phyloP scores from a whole-genome alignment of 2,113 vertebrate species.

The Mustelus asterias region DNA sequence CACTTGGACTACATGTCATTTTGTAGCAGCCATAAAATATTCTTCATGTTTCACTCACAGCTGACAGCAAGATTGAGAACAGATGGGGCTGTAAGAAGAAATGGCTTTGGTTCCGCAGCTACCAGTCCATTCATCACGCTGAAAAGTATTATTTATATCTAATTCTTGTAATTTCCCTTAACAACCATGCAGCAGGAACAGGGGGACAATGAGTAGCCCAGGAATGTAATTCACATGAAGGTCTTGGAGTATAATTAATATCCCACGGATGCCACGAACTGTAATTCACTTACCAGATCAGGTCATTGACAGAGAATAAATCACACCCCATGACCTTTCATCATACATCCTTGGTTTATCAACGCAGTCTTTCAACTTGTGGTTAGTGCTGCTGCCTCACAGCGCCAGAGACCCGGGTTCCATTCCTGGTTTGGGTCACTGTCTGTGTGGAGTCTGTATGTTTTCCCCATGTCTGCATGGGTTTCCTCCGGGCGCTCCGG shows the following conservation, averaged over 20 bases:
- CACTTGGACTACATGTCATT: neutral
- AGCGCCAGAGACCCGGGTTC: too few species aligned
- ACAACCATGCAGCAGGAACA: neutral
- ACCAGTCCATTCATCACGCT: neutral
- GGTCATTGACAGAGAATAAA: neutral
- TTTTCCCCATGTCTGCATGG: too few species aligned
- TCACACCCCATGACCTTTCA: neutral
- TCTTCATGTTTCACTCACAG: neutral
- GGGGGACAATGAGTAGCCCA: neutral
- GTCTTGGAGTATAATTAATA: neutral
- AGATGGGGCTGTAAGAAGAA: neutral
- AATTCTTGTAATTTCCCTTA: slow-evolving; percentile 1
- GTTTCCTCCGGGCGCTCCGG: too few species aligned
- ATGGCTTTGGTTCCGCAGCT: neutral
- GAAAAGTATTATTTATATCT: neutral
- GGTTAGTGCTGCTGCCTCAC: too few species aligned
- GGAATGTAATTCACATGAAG: too few species aligned
- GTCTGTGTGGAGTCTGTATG: too few species aligned
- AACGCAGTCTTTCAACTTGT: neutral
- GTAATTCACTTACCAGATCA: neutral
- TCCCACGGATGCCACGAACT: neutral
- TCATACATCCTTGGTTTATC: neutral
- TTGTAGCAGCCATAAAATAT: neutral
- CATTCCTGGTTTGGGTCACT: too few species aligned
- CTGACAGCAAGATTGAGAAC: slow-evolving; percentile 8